Conservation (phyloP, 2,113 vertebrate genomes). For the Smithornis capensis region DNA sequence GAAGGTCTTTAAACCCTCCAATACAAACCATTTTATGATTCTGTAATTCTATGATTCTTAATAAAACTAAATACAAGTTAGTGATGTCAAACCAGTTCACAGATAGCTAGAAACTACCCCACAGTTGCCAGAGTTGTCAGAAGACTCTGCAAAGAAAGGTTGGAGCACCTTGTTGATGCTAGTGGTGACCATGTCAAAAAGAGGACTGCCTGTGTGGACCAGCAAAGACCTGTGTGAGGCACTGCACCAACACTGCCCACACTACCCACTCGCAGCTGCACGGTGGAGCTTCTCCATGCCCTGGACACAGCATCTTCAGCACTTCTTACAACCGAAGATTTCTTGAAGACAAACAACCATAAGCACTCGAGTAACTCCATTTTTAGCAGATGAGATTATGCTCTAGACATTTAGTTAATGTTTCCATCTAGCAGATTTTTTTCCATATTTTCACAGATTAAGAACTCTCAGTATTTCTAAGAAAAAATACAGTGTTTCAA, state of each 20-base stretch:
- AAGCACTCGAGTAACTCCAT: not conserved
- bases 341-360: not conserved
- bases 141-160: not conserved
- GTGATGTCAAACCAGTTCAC: not conserved
- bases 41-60: not conserved
- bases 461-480: not conserved
- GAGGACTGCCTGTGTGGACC: accelerated
- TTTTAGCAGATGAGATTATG: not conserved
- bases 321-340: not conserved
- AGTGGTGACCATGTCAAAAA: not conserved
- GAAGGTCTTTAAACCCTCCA: not conserved
- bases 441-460: not conserved
- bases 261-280: accelerated
- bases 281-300: not conserved
- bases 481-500: not conserved
- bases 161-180: not conserved
- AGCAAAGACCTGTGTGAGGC: not conserved
- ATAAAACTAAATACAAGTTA: not conserved
- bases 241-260: too few species aligned
- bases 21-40: not conserved
- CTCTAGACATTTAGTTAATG: not conserved
- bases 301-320: not conserved
- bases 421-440: not conserved
- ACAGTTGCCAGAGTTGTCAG: not conserved
- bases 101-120: not conserved